These are phyloP conservation scores for Sinelater perroti DNA, from an alignment of 2,888 invertebrate genomes.

Conservation along the genomic window DNA sequence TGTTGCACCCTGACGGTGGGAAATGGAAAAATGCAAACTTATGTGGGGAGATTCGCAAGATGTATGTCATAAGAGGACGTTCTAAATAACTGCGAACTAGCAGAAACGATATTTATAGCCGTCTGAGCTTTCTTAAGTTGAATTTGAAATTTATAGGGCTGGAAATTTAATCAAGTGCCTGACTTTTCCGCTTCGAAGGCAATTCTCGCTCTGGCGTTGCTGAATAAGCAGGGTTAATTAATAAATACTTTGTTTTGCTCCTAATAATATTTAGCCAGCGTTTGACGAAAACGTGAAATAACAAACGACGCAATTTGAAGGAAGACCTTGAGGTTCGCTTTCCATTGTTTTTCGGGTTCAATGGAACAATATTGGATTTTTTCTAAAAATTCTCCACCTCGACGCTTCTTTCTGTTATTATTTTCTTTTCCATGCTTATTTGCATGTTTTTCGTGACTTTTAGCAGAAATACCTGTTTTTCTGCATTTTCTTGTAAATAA, in stretches of 20 bases:
- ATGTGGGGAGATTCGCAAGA: conserved; percentile 20
- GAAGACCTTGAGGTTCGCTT: too few relatives aligned
- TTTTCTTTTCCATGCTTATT: background rate
- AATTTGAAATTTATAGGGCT: conserved; percentile 13
- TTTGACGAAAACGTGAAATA: too few relatives aligned
- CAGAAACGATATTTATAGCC: conserved; percentile 15
- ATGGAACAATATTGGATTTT: too few relatives aligned
- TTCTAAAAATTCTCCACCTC: background rate
- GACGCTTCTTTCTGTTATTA: background rate
- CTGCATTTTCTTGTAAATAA: too few relatives aligned
- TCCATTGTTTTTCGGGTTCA: too few relatives aligned
- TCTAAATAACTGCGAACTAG: conserved; percentile 15
- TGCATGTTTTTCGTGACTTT: background rate
- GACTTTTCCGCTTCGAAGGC: too few relatives aligned
- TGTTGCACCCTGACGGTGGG: conserved; percentile 24
- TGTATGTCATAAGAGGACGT: conserved; percentile 19
- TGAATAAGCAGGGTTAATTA: too few relatives aligned
- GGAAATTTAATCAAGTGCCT: background rate
- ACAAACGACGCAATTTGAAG: too few relatives aligned
- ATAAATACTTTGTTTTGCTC: too few relatives aligned
- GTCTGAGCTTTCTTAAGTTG: conserved; percentile 1
- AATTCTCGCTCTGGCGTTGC: too few relatives aligned
- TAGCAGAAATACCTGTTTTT: too few relatives aligned
- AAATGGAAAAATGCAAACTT: conserved; percentile 28
- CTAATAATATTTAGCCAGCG: too few relatives aligned